Evolutionary conservation across 1,140 invertebrate species (phyloP).

Genomic region (Scaptomyza montana): DNA sequence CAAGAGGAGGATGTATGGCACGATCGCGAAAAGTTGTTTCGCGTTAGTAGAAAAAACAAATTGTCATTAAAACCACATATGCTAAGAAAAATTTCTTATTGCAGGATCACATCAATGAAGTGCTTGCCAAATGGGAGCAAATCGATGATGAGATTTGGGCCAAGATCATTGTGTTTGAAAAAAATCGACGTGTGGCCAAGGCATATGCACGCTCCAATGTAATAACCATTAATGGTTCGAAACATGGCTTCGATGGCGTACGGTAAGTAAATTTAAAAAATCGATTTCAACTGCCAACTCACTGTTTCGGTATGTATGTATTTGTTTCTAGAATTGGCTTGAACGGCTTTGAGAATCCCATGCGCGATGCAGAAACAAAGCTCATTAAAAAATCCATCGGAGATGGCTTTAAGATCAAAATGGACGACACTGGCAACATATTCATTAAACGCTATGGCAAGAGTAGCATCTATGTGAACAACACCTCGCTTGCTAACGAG

Average conservation of each 20-base stretch:
- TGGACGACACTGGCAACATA: constrained; percentile 97
- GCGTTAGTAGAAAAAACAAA: constrained; percentile 86
- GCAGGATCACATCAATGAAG: constrained; percentile 98
- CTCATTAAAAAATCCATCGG: constrained; percentile 95
- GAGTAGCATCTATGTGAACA: constrained; percentile 94
- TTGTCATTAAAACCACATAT: not conserved
- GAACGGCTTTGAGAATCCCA: constrained; percentile 96
- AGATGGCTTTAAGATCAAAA: constrained; percentile 97
- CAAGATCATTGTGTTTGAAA: constrained; percentile 97
- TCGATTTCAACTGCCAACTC: not conserved
- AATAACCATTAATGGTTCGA: constrained; percentile 96
- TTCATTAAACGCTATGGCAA: constrained; percentile 96
- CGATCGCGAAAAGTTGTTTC: constrained; percentile 96
- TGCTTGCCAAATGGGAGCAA: constrained; percentile 97
- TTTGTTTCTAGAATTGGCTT: constrained; percentile 90
- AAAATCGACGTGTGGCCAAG: constrained; percentile 96
- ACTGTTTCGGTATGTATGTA: no score
- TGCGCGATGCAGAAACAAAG: constrained; percentile 95
- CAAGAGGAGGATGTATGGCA: constrained; percentile 97
- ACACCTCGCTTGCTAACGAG: constrained; percentile 90
- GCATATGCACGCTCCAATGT: constrained; percentile 97
- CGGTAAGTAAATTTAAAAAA: constrained; percentile 86
- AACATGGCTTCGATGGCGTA: constrained; percentile 97
- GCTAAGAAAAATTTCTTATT: constrained; percentile 27
- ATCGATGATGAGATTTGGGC: constrained; percentile 99